Percentiles rank a stretch among this genome's conserved stretches.
Conservation (phyloP, 2,888 invertebrate species). For the Ypsolopha sequella region DNA sequence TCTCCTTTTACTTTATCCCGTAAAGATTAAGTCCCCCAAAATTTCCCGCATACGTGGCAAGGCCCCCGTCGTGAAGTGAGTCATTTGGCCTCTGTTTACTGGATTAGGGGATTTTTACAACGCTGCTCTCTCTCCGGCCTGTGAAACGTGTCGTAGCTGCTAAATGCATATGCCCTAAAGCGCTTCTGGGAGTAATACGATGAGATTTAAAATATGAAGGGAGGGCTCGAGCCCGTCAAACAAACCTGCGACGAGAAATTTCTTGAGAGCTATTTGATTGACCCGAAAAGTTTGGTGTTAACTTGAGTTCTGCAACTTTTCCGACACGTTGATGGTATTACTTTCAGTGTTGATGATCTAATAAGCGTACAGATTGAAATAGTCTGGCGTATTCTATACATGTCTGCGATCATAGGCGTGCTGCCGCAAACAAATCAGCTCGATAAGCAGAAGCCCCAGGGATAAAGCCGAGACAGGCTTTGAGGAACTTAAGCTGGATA, state of each 20-base stretch:
- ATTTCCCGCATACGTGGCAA: constrained; percentile 42
- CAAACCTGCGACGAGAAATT: background rate
- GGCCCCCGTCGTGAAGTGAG: constrained; percentile 60
- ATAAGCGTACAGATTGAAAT: constrained; percentile 1
- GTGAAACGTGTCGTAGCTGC: constrained; percentile 44
- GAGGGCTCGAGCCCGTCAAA: background rate
- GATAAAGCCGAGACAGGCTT: constrained; percentile 34
- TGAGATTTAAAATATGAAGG: constrained; percentile 25
- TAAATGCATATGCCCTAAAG: constrained; percentile 18
- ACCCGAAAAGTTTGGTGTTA: background rate
- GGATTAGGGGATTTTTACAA: constrained; percentile 67
- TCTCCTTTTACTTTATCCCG: constrained; percentile 67
- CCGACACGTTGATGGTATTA: background rate
- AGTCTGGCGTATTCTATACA: background rate
- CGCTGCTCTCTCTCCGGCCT: constrained; percentile 47
- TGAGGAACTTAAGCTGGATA: no score
- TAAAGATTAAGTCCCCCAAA: constrained; percentile 66
- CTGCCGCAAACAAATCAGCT: constrained; percentile 53
- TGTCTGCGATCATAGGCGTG: background rate
- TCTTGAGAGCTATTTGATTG: no score
- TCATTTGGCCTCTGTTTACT: constrained; percentile 68
- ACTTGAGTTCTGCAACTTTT: background rate
- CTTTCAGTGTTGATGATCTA: background rate
- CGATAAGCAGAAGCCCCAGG: constrained; percentile 52
- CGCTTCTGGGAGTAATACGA: constrained; percentile 33